Base-by-base conservation (phyloP, 2,888 invertebrate species). In the Hyposoter dolosus region DNA sequence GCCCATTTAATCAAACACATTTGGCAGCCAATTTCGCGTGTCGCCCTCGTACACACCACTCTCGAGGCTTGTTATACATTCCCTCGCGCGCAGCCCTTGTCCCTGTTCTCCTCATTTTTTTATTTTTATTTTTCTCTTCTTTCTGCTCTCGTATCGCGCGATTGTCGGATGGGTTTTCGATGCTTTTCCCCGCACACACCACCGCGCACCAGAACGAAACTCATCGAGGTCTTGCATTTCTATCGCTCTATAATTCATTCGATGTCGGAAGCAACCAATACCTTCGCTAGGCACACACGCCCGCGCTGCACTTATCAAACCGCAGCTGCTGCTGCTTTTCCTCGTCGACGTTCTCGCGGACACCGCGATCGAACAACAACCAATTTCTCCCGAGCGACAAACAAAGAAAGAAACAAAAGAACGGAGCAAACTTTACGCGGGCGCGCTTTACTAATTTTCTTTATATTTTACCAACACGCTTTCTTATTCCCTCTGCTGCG, bases 171-270 rank as follows among this genome's bases (percentile, higher is more conserved):
- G 53, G 35, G 76, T 84, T 84, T 60, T 84, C 65, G 74, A 76
- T 68, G 63, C 78, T 72, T 56, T 56, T 23, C 10, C 74, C 69
- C 78, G 40, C 40, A 40, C 40, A 40, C 40, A 3, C 3, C 40
- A 40, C 10, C 40, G 40, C 40, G 40, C 71, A 66, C 19, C 32
- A 7, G 35, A 19, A 60, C 60, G 23, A 15, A 60, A 45, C 60
- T 23, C 60, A 28, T 75, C 82, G 78, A 78, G 60, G 56, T 63
- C 79, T 76, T 63, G 32, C 63, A 9, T 72, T 74, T 74, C 68
- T 50, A 23, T 72, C 68, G 81, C 78, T 86, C 68, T 86, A 83
- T 86, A 81, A 86, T 86, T 86, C 83, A 86, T 82, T 78, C 81
- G 83, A 53, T 71, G 86, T 77, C 81, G 78, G 81, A 75, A 75